phyloP scores from a whole-genome alignment of 1,140 invertebrate species.

The Kradibia gibbosae region DNA sequence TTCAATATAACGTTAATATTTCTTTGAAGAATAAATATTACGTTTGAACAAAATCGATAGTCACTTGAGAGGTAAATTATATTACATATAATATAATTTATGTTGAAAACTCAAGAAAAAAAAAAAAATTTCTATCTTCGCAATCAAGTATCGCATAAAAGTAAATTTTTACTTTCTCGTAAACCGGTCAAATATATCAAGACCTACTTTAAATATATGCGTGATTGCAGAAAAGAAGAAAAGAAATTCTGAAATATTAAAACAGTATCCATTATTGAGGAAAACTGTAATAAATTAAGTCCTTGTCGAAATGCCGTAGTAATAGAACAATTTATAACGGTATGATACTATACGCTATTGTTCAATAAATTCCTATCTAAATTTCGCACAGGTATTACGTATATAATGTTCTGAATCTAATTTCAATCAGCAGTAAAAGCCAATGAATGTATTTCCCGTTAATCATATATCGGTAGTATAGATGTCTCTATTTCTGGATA shows the following conservation, averaged over 20 bases:
- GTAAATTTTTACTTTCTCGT: neutral
- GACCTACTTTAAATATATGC: neutral
- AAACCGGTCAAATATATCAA: neutral
- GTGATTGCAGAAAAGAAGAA: neutral
- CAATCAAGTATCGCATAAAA: neutral
- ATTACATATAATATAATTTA: neutral
- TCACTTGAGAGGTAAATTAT: neutral
- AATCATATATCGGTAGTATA: no score
- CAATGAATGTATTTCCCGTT: no score
- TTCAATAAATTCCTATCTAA: neutral
- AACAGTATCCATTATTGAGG: no score
- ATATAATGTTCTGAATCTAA: no score
- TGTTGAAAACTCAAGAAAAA: neutral
- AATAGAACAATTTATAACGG: neutral
- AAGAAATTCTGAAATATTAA: neutral
- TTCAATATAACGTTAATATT: neutral
- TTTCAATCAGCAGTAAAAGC: no score
- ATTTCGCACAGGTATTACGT: neutral
- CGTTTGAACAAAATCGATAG: neutral
- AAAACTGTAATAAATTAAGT: neutral
- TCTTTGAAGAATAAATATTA: no score
- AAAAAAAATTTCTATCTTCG: neutral
- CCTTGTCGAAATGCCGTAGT: neutral
- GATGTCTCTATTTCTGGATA: no score
- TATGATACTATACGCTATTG: neutral